Percentiles rank a stretch among this genome's conserved stretches.
Evolutionary conservation across 2,888 invertebrate genomes (phyloP).

Genomic region (Drosophila silvestris): DNA sequence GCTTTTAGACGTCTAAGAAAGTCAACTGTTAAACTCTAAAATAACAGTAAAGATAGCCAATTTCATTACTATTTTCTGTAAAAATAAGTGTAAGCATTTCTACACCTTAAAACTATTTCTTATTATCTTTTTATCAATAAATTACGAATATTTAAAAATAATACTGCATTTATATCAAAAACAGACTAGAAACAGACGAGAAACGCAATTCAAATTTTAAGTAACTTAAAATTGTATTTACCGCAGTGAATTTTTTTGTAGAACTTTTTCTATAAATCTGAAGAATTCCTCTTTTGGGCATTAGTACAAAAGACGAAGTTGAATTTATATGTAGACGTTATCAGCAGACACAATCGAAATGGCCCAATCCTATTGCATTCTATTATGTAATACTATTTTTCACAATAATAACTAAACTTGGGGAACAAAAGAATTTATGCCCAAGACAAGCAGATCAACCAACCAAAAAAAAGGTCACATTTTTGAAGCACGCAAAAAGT

Average conservation of each 20-base stretch:
- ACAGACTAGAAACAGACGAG: not conserved
- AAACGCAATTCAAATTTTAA: not conserved
- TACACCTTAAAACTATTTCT: not conserved
- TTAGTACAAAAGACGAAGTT: not conserved
- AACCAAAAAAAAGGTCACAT: slow-evolving; percentile 27
- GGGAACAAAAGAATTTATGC: not conserved
- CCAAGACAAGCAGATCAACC: not conserved
- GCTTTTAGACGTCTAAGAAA: not conserved
- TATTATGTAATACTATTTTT: not conserved
- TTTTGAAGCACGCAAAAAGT: slow-evolving; percentile 37
- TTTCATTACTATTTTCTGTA: not conserved
- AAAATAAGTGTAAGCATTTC: not conserved
- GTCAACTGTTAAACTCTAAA: not conserved
- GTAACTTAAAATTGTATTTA: not conserved
- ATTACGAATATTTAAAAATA: not conserved
- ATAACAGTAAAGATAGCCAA: not conserved
- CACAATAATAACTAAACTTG: not conserved
- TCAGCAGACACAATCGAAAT: not conserved
- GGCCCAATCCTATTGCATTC: not conserved
- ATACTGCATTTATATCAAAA: not conserved
- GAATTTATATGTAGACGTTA: not conserved
- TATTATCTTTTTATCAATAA: not conserved
- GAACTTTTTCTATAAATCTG: not conserved
- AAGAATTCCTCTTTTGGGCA: not conserved
- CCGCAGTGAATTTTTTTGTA: not conserved